A percentile compares a stretch with the other conserved stretches of the same genome.
Conservation (phyloP, 2,888 invertebrate species). For the Exocentrus adspersus region DNA sequence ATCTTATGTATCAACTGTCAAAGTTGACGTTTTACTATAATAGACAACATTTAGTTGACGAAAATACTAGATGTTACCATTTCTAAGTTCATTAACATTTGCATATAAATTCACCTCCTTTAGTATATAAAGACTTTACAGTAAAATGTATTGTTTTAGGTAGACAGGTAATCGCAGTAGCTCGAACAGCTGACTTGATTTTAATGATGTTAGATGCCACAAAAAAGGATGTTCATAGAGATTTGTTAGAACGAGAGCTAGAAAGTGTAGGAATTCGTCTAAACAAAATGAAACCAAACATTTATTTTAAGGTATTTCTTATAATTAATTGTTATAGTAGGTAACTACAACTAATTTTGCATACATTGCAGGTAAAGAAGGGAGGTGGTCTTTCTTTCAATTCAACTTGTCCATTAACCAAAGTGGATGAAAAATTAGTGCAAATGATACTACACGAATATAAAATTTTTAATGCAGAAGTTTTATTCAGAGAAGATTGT, state of each 20-base stretch:
- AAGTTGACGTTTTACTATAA: no score
- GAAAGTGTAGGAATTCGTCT: slow-evolving; percentile 98
- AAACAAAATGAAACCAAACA: slow-evolving; percentile 95
- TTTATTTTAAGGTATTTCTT: slow-evolving; percentile 90
- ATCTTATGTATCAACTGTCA: no score
- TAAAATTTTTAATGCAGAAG: slow-evolving; percentile 96
- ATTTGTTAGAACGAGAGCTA: slow-evolving; percentile 91
- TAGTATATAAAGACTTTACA: no score
- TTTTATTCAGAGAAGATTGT: slow-evolving; percentile 95
- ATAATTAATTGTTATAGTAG: not conserved
- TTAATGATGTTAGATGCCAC: slow-evolving; percentile 99
- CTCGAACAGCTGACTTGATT: slow-evolving; percentile 96
- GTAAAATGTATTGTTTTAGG: slow-evolving; percentile 45
- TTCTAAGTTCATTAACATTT: no score
- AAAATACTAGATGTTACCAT: no score
- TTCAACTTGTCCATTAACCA: slow-evolving; percentile 91
- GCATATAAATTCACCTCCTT: no score
- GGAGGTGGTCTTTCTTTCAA: slow-evolving; percentile 98
- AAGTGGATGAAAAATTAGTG: slow-evolving; percentile 95
- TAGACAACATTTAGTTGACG: no score
- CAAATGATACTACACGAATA: slow-evolving; percentile 98
- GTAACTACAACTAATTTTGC: not conserved
- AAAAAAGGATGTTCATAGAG: slow-evolving; percentile 95
- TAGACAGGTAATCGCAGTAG: slow-evolving; percentile 91
- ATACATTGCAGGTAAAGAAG: slow-evolving; percentile 78